Percentiles rank a stretch among this genome's conserved stretches.
Evolutionary conservation across 2,888 invertebrate genomes (phyloP).

Genomic region (Drosophila yooni): DNA sequence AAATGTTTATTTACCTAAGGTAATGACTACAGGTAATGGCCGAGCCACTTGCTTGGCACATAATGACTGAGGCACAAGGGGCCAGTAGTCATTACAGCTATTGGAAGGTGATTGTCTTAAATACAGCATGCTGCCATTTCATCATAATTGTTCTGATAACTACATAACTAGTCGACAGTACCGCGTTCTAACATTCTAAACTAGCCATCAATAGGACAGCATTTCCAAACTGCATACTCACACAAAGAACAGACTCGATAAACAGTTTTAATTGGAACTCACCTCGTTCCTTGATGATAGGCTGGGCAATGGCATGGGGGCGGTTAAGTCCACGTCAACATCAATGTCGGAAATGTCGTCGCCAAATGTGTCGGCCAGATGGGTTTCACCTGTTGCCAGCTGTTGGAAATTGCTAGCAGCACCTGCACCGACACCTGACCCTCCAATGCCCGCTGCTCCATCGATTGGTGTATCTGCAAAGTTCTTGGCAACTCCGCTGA

Average conservation of each 20-base stretch:
- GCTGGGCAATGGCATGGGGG: constrained; percentile 87
- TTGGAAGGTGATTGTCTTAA: constrained; percentile 53
- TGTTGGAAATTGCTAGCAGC: constrained; percentile 87
- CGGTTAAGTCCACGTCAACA: constrained; percentile 89
- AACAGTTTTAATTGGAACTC: constrained; percentile 51
- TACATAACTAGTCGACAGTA: background rate
- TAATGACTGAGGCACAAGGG: background rate
- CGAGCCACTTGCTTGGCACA: constrained; percentile 21
- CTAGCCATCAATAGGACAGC: constrained; percentile 1
- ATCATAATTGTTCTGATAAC: constrained; percentile 5
- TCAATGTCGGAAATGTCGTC: constrained; percentile 95
- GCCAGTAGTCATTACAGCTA: constrained; percentile 22
- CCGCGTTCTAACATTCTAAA: background rate
- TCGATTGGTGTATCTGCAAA: constrained; percentile 57
- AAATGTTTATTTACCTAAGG: constrained; percentile 67
- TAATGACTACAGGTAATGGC: constrained; percentile 60
- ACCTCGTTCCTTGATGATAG: constrained; percentile 84
- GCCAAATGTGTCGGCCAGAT: constrained; percentile 91
- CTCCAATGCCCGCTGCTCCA: constrained; percentile 36
- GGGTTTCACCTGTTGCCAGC: constrained; percentile 89
- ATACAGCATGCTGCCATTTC: constrained; percentile 15
- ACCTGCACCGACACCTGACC: constrained; percentile 53
- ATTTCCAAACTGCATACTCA: background rate
- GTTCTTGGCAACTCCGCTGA: constrained; percentile 63
- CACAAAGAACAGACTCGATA: background rate